These are phyloP conservation scores for Cryptoprocta ferox DNA, from an alignment of 2,797 vertebrate genomes.

Conservation along the genomic window DNA sequence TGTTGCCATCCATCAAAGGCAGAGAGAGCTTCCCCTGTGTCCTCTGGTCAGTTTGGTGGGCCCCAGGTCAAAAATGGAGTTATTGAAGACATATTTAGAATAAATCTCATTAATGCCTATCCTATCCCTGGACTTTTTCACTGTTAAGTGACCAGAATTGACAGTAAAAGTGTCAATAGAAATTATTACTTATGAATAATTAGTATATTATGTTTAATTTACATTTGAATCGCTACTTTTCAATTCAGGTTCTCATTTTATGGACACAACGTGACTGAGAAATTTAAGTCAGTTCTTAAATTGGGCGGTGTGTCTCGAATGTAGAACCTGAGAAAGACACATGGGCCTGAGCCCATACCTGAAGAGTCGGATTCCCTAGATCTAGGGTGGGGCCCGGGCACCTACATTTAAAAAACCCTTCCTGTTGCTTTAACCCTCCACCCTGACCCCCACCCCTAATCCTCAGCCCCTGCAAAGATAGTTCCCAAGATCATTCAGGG, in stretches of 20 bases:
- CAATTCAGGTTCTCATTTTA: background rate
- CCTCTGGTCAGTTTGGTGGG: background rate
- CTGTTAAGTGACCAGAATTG: background rate
- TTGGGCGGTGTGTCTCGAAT: background rate
- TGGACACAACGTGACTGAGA: background rate
- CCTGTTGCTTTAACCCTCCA: rapidly evolving
- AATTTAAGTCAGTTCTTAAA: slow-evolving; percentile 9
- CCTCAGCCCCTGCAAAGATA: background rate
- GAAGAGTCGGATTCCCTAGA: background rate
- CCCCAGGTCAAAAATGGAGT: background rate
- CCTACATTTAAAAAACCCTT: background rate
- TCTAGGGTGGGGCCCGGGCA: background rate
- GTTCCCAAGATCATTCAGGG: background rate
- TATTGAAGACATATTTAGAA: background rate
- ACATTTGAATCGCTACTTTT: background rate
- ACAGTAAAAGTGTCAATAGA: background rate
- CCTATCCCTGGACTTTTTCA: background rate
- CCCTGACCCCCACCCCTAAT: background rate
- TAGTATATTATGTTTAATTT: background rate
- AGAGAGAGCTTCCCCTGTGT: background rate
- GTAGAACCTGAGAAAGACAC: background rate
- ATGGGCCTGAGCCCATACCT: background rate
- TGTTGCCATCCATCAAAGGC: slow-evolving; percentile 3
- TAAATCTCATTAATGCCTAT: background rate
- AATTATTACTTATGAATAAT: background rate